Evolutionary conservation across 2,113 vertebrate genomes (phyloP).

Genomic region (Cyprinodon tularosa): DNA sequence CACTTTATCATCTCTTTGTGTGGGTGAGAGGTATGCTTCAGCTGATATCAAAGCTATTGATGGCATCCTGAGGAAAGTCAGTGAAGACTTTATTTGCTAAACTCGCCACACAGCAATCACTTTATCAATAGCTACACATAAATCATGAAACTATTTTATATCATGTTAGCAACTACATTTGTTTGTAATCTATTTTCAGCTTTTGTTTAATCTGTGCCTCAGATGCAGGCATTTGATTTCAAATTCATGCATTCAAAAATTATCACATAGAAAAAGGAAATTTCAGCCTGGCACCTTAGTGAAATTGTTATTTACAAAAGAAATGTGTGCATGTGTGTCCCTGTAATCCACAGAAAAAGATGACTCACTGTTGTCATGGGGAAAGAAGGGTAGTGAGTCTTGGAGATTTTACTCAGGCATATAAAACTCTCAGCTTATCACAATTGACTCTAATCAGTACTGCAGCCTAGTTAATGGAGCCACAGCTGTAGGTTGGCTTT

Average conservation of each 20-base stretch:
- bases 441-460: slow-evolving; percentile 9
- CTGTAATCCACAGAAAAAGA: slow-evolving; percentile 46
- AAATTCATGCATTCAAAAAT: slow-evolving; percentile 14
- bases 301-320: slow-evolving; percentile 27
- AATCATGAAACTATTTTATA: too few relatives aligned
- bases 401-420: slow-evolving; percentile 57
- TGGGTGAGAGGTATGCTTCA: too few relatives aligned
- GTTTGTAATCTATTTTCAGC: too few relatives aligned
- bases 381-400: slow-evolving; percentile 32
- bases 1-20: too few relatives aligned
- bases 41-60: too few relatives aligned
- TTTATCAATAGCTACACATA: too few relatives aligned
- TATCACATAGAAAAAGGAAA: slow-evolving; percentile 12
- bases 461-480: slow-evolving; percentile 6
- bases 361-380: slow-evolving; percentile 61
- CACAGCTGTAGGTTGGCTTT: not conserved
- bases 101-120: too few relatives aligned
- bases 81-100: too few relatives aligned
- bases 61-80: too few relatives aligned
- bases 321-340: slow-evolving; percentile 17
- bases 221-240: not conserved
- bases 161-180: too few relatives aligned
- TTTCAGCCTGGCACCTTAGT: not conserved
- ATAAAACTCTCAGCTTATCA: slow-evolving; percentile 37
- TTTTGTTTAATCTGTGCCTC: not conserved